Evolutionary conservation across 2,113 vertebrate species (phyloP).

Genomic region (Eleginops maclovinus): DNA sequence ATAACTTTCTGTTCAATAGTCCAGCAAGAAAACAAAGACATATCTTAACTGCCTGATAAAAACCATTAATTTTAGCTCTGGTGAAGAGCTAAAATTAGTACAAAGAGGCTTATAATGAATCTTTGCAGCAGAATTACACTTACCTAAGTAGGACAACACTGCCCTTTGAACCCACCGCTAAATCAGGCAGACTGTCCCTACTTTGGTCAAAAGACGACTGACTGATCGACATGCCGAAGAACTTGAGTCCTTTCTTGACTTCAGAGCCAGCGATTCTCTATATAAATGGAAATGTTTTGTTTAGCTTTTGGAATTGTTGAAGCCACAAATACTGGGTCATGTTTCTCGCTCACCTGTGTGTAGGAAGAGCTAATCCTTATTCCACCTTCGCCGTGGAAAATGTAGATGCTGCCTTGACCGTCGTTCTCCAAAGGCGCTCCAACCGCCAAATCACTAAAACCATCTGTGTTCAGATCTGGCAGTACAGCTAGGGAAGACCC

Average conservation of each 20-base stretch:
- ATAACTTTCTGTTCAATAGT: not conserved
- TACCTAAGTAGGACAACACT: constrained; percentile 81
- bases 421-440: constrained; percentile 83
- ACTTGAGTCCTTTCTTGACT: constrained; percentile 61
- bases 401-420: constrained; percentile 81
- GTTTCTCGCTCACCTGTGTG: constrained; percentile 74
- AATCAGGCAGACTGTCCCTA: constrained; percentile 70
- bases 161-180: constrained; percentile 82
- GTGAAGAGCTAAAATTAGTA: not conserved
- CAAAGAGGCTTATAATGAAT: not conserved
- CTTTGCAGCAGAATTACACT: not conserved
- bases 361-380: constrained; percentile 49
- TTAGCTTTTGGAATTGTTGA: no score
- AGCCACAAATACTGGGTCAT: not conserved
- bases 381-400: constrained; percentile 71
- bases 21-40: not conserved
- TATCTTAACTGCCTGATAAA: not conserved
- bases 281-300: not conserved
- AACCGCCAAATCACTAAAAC: constrained; percentile 75
- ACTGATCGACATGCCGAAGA: constrained; percentile 82
- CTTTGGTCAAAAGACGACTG: constrained; percentile 74
- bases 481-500: constrained; percentile 80
- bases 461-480: constrained; percentile 78
- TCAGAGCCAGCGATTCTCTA: constrained; percentile 79
- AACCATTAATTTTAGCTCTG: not conserved